Evolutionary conservation across 2,113 vertebrate genomes (phyloP).

Genomic region (Pseudopodoces humilis): DNA sequence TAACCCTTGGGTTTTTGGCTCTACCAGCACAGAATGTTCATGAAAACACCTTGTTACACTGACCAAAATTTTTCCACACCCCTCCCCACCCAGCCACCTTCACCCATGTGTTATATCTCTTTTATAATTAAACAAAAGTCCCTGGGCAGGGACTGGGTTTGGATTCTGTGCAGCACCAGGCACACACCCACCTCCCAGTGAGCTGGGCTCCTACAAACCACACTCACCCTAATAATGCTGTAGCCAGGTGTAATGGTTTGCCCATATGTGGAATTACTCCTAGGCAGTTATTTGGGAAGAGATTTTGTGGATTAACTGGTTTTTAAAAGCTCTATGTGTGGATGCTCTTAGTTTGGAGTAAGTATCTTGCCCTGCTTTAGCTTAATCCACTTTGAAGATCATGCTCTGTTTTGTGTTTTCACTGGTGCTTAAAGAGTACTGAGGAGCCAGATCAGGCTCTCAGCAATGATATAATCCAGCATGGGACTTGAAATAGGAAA

Average conservation of each 20-base stretch:
- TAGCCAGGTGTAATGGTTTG: neutral
- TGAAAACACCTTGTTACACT: neutral
- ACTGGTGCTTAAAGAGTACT: constrained; percentile 7
- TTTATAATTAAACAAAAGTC: neutral
- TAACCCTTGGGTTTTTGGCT: neutral
- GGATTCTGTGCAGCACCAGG: neutral
- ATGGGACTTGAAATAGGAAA: neutral
- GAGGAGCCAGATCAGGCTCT: constrained; percentile 25
- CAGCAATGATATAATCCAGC: neutral
- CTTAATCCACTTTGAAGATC: constrained; percentile 63
- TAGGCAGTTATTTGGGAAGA: neutral
- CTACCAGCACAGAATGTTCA: rapidly evolving
- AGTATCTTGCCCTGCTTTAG: constrained; percentile 43
- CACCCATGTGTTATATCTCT: neutral
- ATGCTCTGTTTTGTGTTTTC: constrained; percentile 31
- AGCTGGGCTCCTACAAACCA: neutral
- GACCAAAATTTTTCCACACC: neutral
- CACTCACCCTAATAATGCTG: rapidly evolving
- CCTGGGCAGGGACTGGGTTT: neutral
- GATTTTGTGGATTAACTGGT: constrained; percentile 26
- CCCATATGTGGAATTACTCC: neutral
- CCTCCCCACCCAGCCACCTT: neutral
- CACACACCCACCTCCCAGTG: neutral
- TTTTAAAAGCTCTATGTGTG: constrained; percentile 11
- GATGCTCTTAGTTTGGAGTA: constrained; percentile 46